Base-by-base conservation (phyloP, 2,797 vertebrate species). In the Chiroxiphia lanceolata region DNA sequence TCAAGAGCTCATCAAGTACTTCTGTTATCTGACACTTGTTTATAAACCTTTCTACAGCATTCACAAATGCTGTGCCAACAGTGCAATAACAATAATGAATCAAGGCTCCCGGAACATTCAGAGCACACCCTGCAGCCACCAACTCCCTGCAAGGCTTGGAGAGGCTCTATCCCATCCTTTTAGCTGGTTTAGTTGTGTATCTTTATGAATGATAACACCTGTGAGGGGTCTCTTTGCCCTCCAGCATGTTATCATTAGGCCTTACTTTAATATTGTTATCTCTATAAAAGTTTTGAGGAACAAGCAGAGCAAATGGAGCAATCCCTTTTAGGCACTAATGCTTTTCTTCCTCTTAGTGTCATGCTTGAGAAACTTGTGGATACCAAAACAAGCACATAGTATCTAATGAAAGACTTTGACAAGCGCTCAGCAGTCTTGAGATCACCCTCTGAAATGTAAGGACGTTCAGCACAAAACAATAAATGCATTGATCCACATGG, bases 11-110 rank as follows among this genome's bases (percentile, higher is more conserved):
- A 89, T 77, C 75, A 75, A 84, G 67, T 75, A 89, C 67, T 90
- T 93, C 77, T 71, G 25, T 77, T 94, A 94, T 68, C 83, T 89
- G 83, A 80, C 83, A 81, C 65, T 80, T 95, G 75, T 90, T 95
- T 95, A 87, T 80, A 95, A 95, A 95, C 68, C 83, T 89, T 87
- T 89, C 86, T 51, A 45, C 50, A 89, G 53, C 78, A 75, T 80
- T 93, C 60, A 74, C 71, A 67, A 85, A 79, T 72, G n/a, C 53
- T 89, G 65, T 61, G 84, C 72, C 92, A 96, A 87, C 75, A 96
- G 57, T n/a, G 50, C 48, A 19, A 53, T 77, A 60, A 74, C 0
- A 18, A 83, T 85, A 89, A 78, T 27, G 57, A 91, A 71, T 56
- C 44, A 70, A 68, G 47, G 71, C 48, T 94, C 67, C 67, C 50